Conservation (phyloP, 1,140 invertebrate species). For the Leptonema lineaticorne region DNA sequence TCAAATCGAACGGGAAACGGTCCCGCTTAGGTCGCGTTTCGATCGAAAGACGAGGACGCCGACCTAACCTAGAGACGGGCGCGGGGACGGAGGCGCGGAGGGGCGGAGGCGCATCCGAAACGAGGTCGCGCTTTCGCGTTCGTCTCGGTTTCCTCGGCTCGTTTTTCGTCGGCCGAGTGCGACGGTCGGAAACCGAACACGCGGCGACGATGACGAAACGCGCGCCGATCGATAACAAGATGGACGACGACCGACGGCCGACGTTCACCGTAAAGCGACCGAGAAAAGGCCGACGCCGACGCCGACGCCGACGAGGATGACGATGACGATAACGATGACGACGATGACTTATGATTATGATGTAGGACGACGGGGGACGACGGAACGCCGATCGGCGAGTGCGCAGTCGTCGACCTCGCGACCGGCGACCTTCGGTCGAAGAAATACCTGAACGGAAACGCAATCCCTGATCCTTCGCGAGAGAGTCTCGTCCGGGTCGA, state of each 20-base stretch:
- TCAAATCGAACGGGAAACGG: no score
- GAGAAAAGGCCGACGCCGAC: neutral
- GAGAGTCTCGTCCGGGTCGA: constrained; percentile 55
- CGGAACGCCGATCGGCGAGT: neutral
- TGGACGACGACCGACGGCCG: neutral
- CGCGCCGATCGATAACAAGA: neutral
- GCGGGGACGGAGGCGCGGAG: no score
- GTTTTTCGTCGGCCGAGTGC: no score
- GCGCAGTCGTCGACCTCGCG: neutral
- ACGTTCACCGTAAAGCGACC: neutral
- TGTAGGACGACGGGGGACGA: neutral
- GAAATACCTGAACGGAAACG: constrained; percentile 60
- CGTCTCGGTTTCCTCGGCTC: no score
- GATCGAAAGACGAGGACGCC: no score
- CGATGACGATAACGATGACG: neutral
- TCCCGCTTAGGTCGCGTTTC: no score
- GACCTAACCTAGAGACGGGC: no score
- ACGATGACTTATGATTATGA: no score
- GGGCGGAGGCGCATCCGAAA: no score
- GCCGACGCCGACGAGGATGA: neutral
- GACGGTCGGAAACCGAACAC: neutral
- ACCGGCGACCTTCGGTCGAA: constrained; percentile 1
- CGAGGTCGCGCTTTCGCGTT: no score
- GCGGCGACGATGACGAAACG: neutral
- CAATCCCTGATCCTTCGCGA: constrained; percentile 62